Percentiles rank a stretch among this genome's conserved stretches.
Conservation (phyloP, 30 jellyfish, hydroid and myxozoan species). For the Cassiopea andromeda region DNA sequence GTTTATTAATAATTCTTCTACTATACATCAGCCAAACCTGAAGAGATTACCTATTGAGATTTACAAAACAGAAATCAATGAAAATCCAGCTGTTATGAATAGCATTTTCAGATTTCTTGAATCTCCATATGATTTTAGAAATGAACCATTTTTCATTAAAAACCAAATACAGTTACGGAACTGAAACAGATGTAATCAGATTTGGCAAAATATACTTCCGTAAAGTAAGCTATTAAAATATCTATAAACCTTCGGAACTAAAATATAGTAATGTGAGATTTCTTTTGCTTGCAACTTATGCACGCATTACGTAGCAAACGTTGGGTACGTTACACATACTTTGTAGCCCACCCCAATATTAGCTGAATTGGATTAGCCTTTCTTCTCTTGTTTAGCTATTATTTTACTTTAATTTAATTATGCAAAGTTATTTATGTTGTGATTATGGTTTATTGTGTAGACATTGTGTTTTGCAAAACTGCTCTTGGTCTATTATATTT, state of each 20-base stretch:
- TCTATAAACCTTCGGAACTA: constrained; percentile 4
- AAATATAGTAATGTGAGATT: neutral
- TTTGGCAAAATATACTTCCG: neutral
- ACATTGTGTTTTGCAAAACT: too few relatives aligned
- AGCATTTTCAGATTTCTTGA: constrained; percentile 17
- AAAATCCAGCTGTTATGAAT: neutral
- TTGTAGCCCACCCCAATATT: too few relatives aligned
- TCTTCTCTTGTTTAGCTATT: too few relatives aligned
- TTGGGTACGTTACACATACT: neutral
- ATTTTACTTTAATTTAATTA: too few relatives aligned
- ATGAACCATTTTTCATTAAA: constrained; percentile 10
- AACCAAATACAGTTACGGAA: constrained; percentile 7
- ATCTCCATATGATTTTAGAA: neutral
- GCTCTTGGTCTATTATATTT: too few relatives aligned
- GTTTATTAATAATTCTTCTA: constrained; percentile 7
- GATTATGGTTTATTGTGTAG: too few relatives aligned
- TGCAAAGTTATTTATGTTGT: too few relatives aligned
- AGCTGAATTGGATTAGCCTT: too few relatives aligned
- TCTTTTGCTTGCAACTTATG: constrained; percentile 1
- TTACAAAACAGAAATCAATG: neutral
- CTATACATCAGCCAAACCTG: constrained; percentile 14
- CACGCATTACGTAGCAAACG: neutral
- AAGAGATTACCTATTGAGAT: constrained; percentile 7
- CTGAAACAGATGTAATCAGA: constrained; percentile 8
- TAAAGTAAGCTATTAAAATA: neutral